These are phyloP conservation scores for Sylvietta virens DNA, from an alignment of 2,113 vertebrate species.

Conservation along the genomic window DNA sequence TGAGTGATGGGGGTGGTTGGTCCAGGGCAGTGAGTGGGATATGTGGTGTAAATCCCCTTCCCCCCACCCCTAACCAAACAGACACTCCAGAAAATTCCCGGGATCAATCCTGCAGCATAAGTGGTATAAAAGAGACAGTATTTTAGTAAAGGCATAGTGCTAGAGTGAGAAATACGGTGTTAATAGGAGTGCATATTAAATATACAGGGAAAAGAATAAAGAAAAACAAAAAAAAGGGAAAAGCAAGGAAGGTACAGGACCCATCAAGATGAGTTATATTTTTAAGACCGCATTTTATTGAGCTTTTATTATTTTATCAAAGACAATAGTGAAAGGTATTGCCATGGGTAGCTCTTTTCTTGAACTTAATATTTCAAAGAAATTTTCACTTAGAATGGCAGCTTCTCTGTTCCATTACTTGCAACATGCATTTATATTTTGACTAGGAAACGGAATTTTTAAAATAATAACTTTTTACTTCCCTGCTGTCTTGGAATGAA, in stretches of 20 bases:
- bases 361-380: neutral
- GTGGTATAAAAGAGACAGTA: neutral
- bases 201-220: neutral
- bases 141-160: neutral
- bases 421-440: neutral
- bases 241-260: neutral
- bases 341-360: neutral
- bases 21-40: neutral
- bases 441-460: neutral
- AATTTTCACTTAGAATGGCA: neutral
- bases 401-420: neutral
- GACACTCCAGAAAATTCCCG: neutral
- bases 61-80: neutral
- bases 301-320: neutral
- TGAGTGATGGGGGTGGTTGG: rapidly evolving
- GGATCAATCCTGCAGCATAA: neutral
- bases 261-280: neutral
- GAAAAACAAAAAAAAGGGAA: neutral
- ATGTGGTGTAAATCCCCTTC: neutral
- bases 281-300: neutral
- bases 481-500: neutral
- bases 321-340: neutral
- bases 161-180: neutral
- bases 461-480: neutral
- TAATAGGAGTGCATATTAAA: neutral